These are phyloP conservation scores for Rotaria magnacalcarata DNA, from an alignment of 2,888 invertebrate species.

Conservation along the genomic window DNA sequence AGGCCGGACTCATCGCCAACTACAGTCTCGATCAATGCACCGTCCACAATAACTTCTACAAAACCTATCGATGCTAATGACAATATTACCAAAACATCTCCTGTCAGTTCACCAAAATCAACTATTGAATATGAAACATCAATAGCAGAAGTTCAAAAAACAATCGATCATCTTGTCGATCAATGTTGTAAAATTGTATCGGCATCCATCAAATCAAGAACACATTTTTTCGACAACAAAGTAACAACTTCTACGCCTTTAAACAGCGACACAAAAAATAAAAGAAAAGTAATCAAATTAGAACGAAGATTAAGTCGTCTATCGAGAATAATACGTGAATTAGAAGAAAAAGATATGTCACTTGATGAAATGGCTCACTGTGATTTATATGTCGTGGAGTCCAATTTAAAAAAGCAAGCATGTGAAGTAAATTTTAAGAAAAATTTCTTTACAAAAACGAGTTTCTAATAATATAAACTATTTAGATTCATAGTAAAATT, in stretches of 20 bases:
- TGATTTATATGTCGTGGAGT: not conserved
- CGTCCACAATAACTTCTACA: not conserved
- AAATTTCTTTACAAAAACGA: not conserved
- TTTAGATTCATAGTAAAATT: not conserved
- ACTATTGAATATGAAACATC: not conserved
- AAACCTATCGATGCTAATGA: not conserved
- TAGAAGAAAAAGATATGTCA: constrained; percentile 32
- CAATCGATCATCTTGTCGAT: not conserved
- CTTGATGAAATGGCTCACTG: constrained; percentile 14
- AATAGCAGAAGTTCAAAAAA: not conserved
- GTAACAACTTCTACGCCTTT: not conserved
- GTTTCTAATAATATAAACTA: not conserved
- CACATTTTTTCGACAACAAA: not conserved
- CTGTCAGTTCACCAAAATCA: not conserved
- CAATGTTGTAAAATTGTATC: not conserved
- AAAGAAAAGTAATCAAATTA: not conserved
- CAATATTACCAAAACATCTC: not conserved
- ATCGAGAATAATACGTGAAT: not conserved
- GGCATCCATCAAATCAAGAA: not conserved
- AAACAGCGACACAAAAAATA: not conserved
- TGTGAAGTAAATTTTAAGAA: not conserved
- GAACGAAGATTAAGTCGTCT: not conserved
- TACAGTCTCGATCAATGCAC: not conserved
- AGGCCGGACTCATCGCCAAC: not conserved
- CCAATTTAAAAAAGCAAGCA: constrained; percentile 17